phyloP scores from a whole-genome alignment of 1,140 invertebrate genomes.

The Schmidtea mediterranea region DNA sequence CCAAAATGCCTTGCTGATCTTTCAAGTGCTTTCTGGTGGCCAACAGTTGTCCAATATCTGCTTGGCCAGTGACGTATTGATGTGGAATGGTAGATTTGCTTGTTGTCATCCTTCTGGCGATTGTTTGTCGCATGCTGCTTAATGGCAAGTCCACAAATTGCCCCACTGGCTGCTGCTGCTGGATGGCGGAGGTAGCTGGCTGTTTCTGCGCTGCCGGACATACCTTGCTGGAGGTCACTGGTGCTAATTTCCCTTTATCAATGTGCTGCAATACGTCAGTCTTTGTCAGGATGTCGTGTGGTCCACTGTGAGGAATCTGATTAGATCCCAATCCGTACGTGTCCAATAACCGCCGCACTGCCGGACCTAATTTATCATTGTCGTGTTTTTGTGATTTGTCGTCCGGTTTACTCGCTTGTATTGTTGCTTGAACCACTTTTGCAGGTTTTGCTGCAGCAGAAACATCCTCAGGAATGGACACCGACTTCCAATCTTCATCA shows the following conservation, averaged over 20 bases:
- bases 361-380: neutral
- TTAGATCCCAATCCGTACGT: neutral
- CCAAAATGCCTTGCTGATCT: constrained; percentile 30
- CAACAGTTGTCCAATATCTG: constrained; percentile 49
- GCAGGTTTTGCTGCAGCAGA: too few relatives aligned
- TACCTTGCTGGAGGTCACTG: too few relatives aligned
- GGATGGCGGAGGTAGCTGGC: neutral
- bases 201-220: too few relatives aligned
- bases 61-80: constrained; percentile 66
- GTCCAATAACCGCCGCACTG: neutral
- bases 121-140: constrained; percentile 46
- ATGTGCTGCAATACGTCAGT: neutral
- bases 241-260: neutral
- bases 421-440: too few relatives aligned
- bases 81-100: constrained; percentile 81
- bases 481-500: constrained; percentile 41
- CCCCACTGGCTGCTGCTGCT: neutral
- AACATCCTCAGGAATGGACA: constrained; percentile 17
- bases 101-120: constrained; percentile 60
- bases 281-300: neutral
- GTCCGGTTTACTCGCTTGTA: constrained; percentile 8
- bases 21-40: constrained; percentile 19
- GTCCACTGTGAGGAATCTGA: neutral
- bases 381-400: constrained; percentile 13
- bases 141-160: constrained; percentile 45